Evolutionary conservation across 1,140 invertebrate species (phyloP), one percentile per base, ranked within the genome.

Genomic region (Coenobita brevimanus): DNA sequence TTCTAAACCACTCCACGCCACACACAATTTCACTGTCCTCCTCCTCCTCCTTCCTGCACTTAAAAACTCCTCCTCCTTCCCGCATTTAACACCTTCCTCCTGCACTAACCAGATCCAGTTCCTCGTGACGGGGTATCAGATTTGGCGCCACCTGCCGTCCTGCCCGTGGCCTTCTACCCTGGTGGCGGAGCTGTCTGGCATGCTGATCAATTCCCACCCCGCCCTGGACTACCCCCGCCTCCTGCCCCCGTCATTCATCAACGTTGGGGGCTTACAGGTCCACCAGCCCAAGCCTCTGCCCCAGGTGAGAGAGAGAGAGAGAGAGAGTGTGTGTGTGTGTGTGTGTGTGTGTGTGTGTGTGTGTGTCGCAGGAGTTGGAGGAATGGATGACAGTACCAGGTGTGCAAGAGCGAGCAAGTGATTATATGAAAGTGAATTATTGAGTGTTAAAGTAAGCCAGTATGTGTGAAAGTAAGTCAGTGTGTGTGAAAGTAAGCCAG

Each of bases 141-240:
- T 92, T 13, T 90, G 91, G 79, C 90, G 89, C 62, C 84, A 91
- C 67, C 67, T 91, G n/a, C 91, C 91, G 21, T 89, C 78, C 1
- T 81, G 91, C 3, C 91, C 92, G 0, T 82, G 91, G 84, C 91
- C 92, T 0, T 90, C 84, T 30, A 80, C 90, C 43, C 85, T 92
- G 30, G 57, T 92, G 21, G 90, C 89, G 13, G 89, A 92, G 67
- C 71, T 92, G 27, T 91, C 91, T 38, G 92, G 91, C 13, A 91
- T 92, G 90, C 89, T 92, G 13, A 91, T 92, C 50, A 92, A 92
- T 62, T 91, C 92, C 0, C 91, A 92, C 78, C 91, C 91, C 3
- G 90, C 91, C 1, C 71, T 92, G 33, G 92, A 92, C 82, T 92
- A 92, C 71, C 92, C 92, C 0, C 73, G 92, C 41, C 90, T 91